Evolutionary conservation across 2,888 invertebrate species (phyloP), one percentile per base, ranked within the genome.

Genomic region (Blastobasis adustella): DNA sequence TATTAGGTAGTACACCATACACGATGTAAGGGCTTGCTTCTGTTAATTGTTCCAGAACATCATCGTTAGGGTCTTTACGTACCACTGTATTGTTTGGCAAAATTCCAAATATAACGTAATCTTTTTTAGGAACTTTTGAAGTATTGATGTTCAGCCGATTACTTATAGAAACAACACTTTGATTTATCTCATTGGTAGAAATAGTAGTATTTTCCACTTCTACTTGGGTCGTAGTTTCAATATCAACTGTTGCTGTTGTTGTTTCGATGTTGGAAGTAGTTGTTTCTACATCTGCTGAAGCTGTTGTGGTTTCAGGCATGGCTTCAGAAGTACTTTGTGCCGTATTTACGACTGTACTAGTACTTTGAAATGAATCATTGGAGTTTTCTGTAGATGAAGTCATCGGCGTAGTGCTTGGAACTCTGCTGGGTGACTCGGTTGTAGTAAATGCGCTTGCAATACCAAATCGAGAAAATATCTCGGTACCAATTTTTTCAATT

Each of bases 31-130:
- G 93, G 72, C 91, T 91, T 67, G 92, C 89, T 72, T 92, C 91
- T 82, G 92, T 92, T 79, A 91, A 88, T 70, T 91, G 85, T 73
- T 92, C 92, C 79, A 92, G 89, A 67, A 90, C 74, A 76, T 92
- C 91, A 66, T 91, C 91, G 71, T 91, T 91, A 62, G 93, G 93
- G 63, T 92, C 90, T 84, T 94, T 93, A 79, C 93, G 91, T 76
- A 94, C 92, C 79, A 94, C 92, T 60, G 94, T 94, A 84, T 93
- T 94, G 77, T 94, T 94, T 57, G 94, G 93, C 65, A 93, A 90
- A 65, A 94, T 92, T 66, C 93, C 94, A 73, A 94, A 94, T 62
- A 94, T 91, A 58, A 92, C 90, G 71, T 92, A 94, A 84, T 94
- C 93, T 79, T 91, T 90, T 70, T 91, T 90, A 50, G 92, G 92